Evolutionary conservation across 1,140 invertebrate species (phyloP), one percentile per base, ranked within the genome.

Genomic region (Drosophila neocordata): DNA sequence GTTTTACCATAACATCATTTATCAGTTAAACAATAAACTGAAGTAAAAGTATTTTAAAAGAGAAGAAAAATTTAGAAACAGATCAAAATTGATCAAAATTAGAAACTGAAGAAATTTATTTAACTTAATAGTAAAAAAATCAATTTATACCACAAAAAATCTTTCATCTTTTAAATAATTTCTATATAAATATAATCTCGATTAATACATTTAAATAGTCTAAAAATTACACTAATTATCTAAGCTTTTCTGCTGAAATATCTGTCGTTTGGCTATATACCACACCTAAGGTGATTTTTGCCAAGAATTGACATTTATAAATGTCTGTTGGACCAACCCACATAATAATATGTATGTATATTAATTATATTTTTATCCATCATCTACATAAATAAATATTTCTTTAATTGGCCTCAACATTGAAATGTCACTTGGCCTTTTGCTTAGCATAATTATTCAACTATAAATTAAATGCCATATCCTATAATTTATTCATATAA

Each of bases 381-480:
- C 27, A 31, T 31, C 27, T 31, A 31, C 27, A 31, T 31, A 44
- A 37, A 55, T 56, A 37, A 38, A 60, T 13, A 66, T 62, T 67
- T 78, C 51, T 67, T 69, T 77, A 71, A 85, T 77, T 85, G 82
- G 64, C 82, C 77, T 68, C 74, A 67, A 76, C 73, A 82, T 79
- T 83, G 79, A 83, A 67, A 73, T 77, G 77, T 41, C 81, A 66
- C 20, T 44, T 63, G 58, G 65, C 69, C 41, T 66, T 57, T 56
- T 13, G 15, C 27, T 27, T 37, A 53, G 60, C 60, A 62, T 51
- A 57, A 75, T 80, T 71, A 59, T 62, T 31, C 61, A 35, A 63
- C 58, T 60, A 81, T 77, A 81, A 73, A 66, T 81, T 56, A 58
- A 41, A 24, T 52, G 15, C 48, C 7, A 35, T 24, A 15, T 37